Conservation (phyloP, 2,888 invertebrate species). For the Agrochola litura region DNA sequence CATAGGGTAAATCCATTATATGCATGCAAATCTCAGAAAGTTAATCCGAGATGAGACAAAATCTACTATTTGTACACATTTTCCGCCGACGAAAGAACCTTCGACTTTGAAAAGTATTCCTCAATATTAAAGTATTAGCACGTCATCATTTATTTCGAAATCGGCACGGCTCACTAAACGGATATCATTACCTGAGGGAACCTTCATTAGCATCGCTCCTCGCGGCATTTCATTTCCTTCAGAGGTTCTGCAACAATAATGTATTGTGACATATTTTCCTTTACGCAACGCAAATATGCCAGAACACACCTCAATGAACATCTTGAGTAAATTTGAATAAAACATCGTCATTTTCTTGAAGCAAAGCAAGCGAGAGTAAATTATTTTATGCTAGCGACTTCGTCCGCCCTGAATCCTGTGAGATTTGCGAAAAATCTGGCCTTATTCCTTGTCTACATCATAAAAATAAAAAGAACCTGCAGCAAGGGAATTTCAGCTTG, state of each 20-base stretch:
- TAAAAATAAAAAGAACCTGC: neutral
- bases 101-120: neutral
- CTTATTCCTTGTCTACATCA: neutral
- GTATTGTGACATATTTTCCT: conserved; percentile 46
- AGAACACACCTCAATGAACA: conserved; percentile 17
- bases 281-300: neutral
- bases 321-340: neutral
- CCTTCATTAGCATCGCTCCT: conserved; percentile 48
- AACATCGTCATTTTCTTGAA: neutral
- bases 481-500: neutral
- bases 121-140: conserved; percentile 9
- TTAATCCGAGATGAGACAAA: neutral
- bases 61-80: neutral
- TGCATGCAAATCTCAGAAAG: neutral
- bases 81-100: too few species aligned
- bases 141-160: conserved; percentile 12
- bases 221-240: conserved; percentile 38
- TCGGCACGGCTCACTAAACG: conserved; percentile 24
- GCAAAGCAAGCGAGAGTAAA: neutral
- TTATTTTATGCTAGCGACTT: neutral
- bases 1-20: neutral
- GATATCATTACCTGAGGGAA: conserved; percentile 49
- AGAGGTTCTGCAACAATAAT: conserved; percentile 34
- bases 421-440: neutral
- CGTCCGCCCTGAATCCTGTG: neutral